These are phyloP conservation scores for Parnassius orleans DNA, from an alignment of 2,888 invertebrate species.

Conservation along the genomic window DNA sequence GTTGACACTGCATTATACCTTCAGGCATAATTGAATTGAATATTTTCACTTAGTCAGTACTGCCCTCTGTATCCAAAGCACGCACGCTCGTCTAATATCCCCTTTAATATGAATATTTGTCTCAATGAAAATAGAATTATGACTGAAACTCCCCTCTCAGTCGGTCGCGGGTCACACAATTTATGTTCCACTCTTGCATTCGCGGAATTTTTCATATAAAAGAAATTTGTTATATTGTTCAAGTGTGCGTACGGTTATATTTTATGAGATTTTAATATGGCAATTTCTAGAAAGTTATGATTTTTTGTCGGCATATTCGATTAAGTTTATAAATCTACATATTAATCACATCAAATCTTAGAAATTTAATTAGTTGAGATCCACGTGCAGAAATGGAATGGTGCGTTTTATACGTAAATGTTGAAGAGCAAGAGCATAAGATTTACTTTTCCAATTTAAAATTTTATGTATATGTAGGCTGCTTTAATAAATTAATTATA, in stretches of 20 bases:
- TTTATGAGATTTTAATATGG: background rate
- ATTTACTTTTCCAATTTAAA: no score
- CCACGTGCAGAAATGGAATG: no score
- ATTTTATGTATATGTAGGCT: no score
- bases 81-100: conserved; percentile 59
- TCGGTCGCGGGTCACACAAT: conserved; percentile 59
- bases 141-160: conserved; percentile 51
- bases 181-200: conserved; percentile 56
- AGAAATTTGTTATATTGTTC: conserved; percentile 49
- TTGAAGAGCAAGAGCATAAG: no score
- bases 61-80: conserved; percentile 53
- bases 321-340: no score
- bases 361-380: no score
- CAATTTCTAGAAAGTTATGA: no score
- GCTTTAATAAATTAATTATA: no score
- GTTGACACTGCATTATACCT: conserved; percentile 43
- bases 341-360: no score
- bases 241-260: background rate
- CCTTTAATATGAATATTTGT: conserved; percentile 74
- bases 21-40: conserved; percentile 46
- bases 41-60: conserved; percentile 49
- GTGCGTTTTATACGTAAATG: no score
- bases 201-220: conserved; percentile 66
- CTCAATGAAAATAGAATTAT: conserved; percentile 78
- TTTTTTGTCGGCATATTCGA: no score